These are phyloP conservation scores for Physocephala rufipes DNA, from an alignment of 2,888 invertebrate genomes.

Conservation along the genomic window DNA sequence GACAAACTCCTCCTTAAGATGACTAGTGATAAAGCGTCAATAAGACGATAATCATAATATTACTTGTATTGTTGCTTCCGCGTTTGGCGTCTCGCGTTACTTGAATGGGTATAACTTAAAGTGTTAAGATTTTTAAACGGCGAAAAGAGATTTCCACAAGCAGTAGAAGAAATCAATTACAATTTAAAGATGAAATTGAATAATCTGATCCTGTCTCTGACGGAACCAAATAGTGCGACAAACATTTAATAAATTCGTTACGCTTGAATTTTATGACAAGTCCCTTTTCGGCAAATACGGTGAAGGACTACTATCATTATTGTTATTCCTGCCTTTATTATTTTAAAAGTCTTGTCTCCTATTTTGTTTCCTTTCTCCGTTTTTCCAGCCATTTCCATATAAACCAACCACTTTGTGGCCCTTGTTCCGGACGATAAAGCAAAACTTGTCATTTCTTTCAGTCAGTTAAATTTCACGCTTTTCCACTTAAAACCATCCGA, in stretches of 20 bases:
- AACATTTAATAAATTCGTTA: too few species aligned
- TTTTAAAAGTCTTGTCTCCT: not conserved
- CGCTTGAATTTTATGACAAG: not conserved
- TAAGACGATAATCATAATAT: not conserved
- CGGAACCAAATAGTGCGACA: too few species aligned
- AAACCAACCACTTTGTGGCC: not conserved
- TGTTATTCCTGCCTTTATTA: not conserved
- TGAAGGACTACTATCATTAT: not conserved
- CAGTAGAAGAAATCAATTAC: constrained; percentile 61
- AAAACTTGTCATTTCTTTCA: constrained; percentile 10
- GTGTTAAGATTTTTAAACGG: constrained; percentile 43
- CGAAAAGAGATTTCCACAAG: constrained; percentile 53
- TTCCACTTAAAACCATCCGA: constrained; percentile 16
- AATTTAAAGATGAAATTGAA: not conserved
- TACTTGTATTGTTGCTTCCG: constrained; percentile 11
- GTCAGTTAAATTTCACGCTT: constrained; percentile 24
- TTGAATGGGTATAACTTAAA: constrained; percentile 61
- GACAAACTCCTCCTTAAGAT: constrained; percentile 2
- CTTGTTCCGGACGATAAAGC: not conserved
- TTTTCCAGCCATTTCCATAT: not conserved
- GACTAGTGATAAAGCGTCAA: constrained; percentile 12
- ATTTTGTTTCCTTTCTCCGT: too few species aligned
- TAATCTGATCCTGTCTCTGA: too few species aligned
- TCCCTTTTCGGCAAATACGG: not conserved
- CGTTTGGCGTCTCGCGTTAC: constrained; percentile 24